Conservation (phyloP, 2,888 invertebrate species). For the Apamea anceps region DNA sequence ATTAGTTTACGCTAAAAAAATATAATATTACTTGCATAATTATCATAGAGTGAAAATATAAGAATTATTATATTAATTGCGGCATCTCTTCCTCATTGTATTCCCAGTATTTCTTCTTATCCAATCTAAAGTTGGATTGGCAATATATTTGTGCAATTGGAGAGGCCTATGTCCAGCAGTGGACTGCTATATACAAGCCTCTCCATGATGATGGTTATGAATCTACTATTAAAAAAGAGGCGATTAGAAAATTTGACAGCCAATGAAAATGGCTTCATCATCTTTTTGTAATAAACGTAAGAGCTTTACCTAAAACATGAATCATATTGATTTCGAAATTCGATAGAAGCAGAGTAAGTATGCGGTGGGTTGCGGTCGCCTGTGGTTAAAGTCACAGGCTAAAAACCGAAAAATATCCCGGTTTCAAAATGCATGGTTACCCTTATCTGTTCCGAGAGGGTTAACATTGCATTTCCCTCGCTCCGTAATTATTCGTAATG, state of each 20-base stretch:
- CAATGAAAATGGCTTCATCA: conserved; percentile 9
- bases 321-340: conserved; percentile 73
- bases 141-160: not conserved
- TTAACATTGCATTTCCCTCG: conserved; percentile 16
- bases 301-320: conserved; percentile 37
- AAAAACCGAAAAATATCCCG: not conserved
- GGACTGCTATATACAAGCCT: not conserved
- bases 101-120: not conserved
- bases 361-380: conserved; percentile 39
- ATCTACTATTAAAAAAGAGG: not conserved
- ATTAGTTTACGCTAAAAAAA: not conserved
- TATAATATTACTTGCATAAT: conserved; percentile 12
- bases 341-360: conserved; percentile 57
- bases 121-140: not conserved
- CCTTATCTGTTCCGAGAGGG: conserved; percentile 1
- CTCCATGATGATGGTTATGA: too few species aligned
- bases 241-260: not conserved
- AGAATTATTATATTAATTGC: not conserved
- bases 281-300: conserved; percentile 2
- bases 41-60: conserved; percentile 13
- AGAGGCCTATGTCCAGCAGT: not conserved
- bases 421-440: not conserved
- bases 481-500: conserved; percentile 44
- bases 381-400: conserved; percentile 15
- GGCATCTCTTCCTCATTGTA: conserved; percentile 5